Evolutionary conservation across 2,888 invertebrate genomes (phyloP), one percentile per base, ranked within the genome.

Genomic region (Elgonia sp.): DNA sequence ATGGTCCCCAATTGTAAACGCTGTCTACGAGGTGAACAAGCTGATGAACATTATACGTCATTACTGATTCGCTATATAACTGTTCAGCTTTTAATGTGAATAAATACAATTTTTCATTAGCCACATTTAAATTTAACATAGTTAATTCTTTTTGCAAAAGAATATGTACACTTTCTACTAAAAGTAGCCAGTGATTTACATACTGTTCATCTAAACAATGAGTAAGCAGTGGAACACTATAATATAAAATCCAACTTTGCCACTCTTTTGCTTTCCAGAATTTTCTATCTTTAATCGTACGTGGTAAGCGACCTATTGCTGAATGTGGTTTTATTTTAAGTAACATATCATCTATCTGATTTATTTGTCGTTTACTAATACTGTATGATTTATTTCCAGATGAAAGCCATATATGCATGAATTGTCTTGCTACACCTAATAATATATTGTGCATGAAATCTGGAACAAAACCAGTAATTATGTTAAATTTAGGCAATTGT

Each of bases 381-480:
- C 20, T 62, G n/a, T n/a, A n/a, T n/a, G n/a, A 10, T 55, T 50
- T 16, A 10, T 37, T 29, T 20, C 16, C 6, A 53, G n/a, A 12
- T n/a, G n/a, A 42, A 1, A 55, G 53, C 72, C 72, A 73, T n/a
- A 37, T 37, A 2, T 18, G 39, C 40, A n/a, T n/a, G 40, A 77
- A 84, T 80, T 87, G 75, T 60, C 65, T 83, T 0, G 9, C 73
- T 18, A 82, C 75, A 20, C 89, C 89, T 42, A 85, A 57, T 40
- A 18, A 18, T 2, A 79, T 46, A 67, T 73, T 80, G 40, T 89
- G 89, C 89, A 89, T 88, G 18, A 20, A 57, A 81, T 89, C 88
- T 0, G 86, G 88, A 9, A 82, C 81, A 69, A 88, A 89, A 20
- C 86, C 77, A 3, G 29, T 3, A 16, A 89, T 79, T 6, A 89